Evolutionary conservation across 2,888 invertebrate species (phyloP).

Genomic region (Ferdinandea cuprea): DNA sequence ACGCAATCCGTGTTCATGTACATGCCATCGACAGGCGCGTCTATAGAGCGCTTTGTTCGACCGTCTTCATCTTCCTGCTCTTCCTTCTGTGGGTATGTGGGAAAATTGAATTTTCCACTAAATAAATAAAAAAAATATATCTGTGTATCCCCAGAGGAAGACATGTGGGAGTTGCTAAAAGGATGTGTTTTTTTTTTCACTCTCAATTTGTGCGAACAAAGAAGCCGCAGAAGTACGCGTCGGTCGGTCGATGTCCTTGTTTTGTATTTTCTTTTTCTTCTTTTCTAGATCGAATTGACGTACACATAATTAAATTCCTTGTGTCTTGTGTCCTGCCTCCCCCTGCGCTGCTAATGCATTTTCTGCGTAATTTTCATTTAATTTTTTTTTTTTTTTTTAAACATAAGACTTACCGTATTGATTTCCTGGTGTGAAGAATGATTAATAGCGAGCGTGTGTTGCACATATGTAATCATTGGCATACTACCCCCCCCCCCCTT

Average conservation of each 20-base stretch:
- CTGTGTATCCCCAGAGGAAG: no score
- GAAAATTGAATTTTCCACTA: conserved; percentile 70
- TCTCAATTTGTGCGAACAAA: conserved; percentile 63
- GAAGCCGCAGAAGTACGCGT: conserved; percentile 55
- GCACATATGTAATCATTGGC: conserved; percentile 34
- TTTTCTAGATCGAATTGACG: conserved; percentile 57
- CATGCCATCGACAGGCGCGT: conserved; percentile 66
- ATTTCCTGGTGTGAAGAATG: conserved; percentile 58
- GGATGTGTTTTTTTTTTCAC: conserved; percentile 35
- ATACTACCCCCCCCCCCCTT: background rate
- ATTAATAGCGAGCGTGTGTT: conserved; percentile 42
- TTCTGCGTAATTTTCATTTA: conserved; percentile 69
- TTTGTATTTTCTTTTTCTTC: conserved; percentile 18
- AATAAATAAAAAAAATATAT: conserved; percentile 71
- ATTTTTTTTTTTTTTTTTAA: conserved; percentile 37
- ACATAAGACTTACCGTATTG: background rate
- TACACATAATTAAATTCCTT: conserved; percentile 72
- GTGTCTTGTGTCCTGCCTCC: conserved; percentile 29
- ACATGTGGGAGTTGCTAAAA: conserved; percentile 68
- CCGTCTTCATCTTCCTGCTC: background rate
- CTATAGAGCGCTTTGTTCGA: conserved; percentile 40
- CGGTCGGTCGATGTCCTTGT: conserved; percentile 51
- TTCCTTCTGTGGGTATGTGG: conserved; percentile 28
- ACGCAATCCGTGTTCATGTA: conserved; percentile 68
- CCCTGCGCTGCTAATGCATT: conserved; percentile 61